phyloP scores from a whole-genome alignment of 2,113 vertebrate species.

The Nicator chloris region DNA sequence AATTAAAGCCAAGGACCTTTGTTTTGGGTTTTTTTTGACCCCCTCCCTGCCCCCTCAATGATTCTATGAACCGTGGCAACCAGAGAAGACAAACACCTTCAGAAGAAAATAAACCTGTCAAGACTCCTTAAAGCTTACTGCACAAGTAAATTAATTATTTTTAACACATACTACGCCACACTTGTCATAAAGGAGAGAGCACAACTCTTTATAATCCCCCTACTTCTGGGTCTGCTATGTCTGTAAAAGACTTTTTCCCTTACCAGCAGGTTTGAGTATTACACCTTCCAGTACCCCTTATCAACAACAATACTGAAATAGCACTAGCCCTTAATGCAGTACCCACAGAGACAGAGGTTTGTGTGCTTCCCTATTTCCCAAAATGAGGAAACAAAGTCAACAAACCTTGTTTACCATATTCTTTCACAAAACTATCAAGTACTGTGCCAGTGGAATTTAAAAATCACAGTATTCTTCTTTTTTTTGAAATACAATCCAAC shows the following conservation, averaged over 20 bases:
- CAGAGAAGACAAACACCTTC: not conserved
- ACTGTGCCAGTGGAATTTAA: not conserved
- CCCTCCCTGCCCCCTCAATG: not conserved
- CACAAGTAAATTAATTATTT: not conserved
- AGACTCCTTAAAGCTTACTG: not conserved
- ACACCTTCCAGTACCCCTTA: not conserved
- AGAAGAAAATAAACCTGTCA: not conserved
- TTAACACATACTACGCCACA: not conserved
- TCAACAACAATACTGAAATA: not conserved
- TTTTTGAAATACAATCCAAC: not conserved
- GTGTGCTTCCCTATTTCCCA: not conserved
- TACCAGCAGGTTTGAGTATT: not conserved
- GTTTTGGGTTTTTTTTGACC: rapidly evolving
- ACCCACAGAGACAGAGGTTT: not conserved
- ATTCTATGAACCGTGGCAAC: not conserved
- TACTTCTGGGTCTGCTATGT: not conserved
- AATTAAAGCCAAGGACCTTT: not conserved
- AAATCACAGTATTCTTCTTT: not conserved
- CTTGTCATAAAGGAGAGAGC: not conserved
- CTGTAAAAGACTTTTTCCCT: not conserved
- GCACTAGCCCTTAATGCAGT: not conserved
- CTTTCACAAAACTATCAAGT: not conserved
- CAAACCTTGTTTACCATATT: not conserved
- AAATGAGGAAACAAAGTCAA: not conserved
- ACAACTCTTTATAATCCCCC: not conserved